A percentile compares a stretch with the other conserved stretches of the same genome.
Conservation (phyloP, 2,888 invertebrate genomes). For the Meganola albula region DNA sequence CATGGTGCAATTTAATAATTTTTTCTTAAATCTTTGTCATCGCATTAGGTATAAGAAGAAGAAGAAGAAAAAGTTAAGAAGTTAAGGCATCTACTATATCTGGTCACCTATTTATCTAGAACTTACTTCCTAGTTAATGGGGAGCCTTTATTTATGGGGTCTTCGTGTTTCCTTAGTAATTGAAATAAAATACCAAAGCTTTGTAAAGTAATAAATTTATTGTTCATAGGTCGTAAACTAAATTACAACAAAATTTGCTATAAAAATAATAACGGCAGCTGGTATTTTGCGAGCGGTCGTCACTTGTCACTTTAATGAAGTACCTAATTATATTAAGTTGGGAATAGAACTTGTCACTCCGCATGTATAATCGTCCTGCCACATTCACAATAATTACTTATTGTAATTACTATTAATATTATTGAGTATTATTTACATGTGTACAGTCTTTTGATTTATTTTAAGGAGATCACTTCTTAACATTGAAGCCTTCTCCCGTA, state of each 20-base stretch:
- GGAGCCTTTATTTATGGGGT: no score
- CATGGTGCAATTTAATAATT: no score
- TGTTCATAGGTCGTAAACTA: conserved; percentile 27
- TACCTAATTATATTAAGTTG: conserved; percentile 25
- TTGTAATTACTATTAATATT: conserved; percentile 60
- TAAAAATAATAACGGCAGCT: conserved; percentile 19
- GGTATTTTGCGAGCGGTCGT: conserved; percentile 16
- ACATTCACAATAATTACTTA: conserved; percentile 43
- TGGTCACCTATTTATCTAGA: no score
- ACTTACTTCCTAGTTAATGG: no score
- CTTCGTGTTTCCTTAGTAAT: no score
- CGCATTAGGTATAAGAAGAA: no score
- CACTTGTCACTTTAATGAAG: conserved; percentile 22
- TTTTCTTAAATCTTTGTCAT: no score
- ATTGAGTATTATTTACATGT: conserved; percentile 77
- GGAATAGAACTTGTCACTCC: conserved; percentile 17
- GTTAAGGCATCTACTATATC: no score
- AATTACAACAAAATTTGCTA: conserved; percentile 21
- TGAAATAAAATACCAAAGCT: conserved; percentile 10
- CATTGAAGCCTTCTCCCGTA: conserved; percentile 94
- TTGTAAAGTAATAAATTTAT: conserved; percentile 32
- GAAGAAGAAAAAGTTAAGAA: no score
- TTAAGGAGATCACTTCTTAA: conserved; percentile 83
- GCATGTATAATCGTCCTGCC: conserved; percentile 36
- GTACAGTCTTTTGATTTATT: conserved; percentile 73